phyloP scores from a whole-genome alignment of 2,888 invertebrate species.

The Polymixis lichenea region DNA sequence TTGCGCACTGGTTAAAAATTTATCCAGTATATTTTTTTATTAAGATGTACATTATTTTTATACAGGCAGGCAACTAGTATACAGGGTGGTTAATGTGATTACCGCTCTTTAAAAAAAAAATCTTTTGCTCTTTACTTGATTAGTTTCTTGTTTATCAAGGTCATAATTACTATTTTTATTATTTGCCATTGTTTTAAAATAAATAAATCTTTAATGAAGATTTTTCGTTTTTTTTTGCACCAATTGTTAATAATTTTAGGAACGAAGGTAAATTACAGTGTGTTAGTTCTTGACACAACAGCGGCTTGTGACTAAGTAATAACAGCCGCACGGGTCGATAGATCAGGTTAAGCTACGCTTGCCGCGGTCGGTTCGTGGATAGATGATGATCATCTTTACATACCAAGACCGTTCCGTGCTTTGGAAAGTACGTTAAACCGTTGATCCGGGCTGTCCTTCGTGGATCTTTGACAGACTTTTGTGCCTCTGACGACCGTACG shows the following conservation, averaged over 20 bases:
- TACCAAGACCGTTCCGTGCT: too few relatives aligned
- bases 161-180: background rate
- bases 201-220: background rate
- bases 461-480: too few relatives aligned
- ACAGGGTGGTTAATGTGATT: background rate
- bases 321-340: too few relatives aligned
- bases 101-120: background rate
- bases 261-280: background rate
- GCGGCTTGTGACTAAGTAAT: too few relatives aligned
- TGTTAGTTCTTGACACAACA: background rate
- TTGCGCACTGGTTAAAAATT: too few relatives aligned
- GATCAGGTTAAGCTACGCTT: too few relatives aligned
- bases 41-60: background rate
- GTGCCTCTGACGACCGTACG: too few relatives aligned
- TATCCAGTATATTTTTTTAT: background rate
- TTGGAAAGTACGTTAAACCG: too few relatives aligned
- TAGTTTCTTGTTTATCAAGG: background rate
- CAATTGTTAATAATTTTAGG: background rate
- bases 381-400: too few relatives aligned
- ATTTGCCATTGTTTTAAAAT: background rate
- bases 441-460: too few relatives aligned
- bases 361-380: too few relatives aligned
- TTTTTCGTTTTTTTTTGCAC: background rate
- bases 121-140: background rate
- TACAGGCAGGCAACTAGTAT: too few relatives aligned